These are phyloP conservation scores for Hystrix brachyura DNA, from an alignment of 2,113 vertebrate genomes.

Conservation along the genomic window DNA sequence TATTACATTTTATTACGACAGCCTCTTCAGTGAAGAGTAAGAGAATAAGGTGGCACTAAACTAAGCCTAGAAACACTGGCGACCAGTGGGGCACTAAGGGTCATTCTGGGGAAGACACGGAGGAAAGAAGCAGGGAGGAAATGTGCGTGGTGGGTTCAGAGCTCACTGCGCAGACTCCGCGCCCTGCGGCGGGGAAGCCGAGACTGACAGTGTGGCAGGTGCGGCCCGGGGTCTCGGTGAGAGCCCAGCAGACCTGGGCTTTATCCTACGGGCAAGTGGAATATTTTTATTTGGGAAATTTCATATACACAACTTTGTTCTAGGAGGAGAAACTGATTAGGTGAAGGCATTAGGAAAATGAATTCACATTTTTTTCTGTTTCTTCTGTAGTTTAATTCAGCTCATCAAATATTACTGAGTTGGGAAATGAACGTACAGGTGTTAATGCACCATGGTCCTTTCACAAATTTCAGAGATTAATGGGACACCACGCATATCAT, in stretches of 20 bases:
- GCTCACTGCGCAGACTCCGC: too few relatives aligned
- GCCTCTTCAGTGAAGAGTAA: neutral
- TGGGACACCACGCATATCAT: neutral
- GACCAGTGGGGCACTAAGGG: neutral
- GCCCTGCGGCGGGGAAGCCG: neutral
- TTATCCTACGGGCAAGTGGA: neutral
- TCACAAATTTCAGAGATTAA: neutral
- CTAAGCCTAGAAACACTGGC: neutral
- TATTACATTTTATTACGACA: neutral
- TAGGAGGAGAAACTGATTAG: neutral
- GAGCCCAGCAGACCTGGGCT: neutral
- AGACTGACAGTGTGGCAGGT: too few relatives aligned
- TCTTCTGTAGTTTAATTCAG: neutral
- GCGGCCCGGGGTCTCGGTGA: neutral
- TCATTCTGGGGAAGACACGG: neutral
- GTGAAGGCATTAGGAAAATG: neutral
- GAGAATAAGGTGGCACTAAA: neutral
- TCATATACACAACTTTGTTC: neutral
- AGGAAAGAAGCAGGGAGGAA: neutral
- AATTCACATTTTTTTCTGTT: neutral
- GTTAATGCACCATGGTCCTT: neutral
- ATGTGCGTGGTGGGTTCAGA: rapidly evolving
- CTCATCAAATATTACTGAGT: neutral
- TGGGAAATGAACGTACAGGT: neutral
- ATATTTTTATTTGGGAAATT: neutral